Evolutionary conservation across 2,113 vertebrate genomes (phyloP).

Genomic region (Phaethornis superciliosus): DNA sequence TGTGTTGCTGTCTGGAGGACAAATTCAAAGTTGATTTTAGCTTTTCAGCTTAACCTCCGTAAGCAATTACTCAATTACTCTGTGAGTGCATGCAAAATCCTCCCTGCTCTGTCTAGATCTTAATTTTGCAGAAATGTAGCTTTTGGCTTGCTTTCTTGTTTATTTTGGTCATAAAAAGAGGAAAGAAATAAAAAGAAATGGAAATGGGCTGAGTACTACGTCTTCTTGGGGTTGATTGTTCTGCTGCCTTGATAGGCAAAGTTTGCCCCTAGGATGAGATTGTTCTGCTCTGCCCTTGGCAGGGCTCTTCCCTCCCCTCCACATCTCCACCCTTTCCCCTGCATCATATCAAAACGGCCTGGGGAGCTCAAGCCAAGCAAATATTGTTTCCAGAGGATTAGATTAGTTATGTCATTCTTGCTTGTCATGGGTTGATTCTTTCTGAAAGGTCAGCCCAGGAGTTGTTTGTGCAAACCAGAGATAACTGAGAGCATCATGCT

Average conservation of each 20-base stretch:
- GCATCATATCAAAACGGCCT: background rate
- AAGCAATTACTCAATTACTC: background rate
- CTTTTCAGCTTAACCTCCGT: background rate
- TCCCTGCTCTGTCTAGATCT: background rate
- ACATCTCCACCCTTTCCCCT: background rate
- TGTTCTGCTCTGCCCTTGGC: background rate
- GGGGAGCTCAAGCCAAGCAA: background rate
- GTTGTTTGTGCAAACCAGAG: constrained; percentile 21
- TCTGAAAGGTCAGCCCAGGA: background rate
- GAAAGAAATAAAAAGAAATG: background rate
- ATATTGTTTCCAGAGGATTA: background rate
- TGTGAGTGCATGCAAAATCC: background rate
- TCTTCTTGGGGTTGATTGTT: background rate
- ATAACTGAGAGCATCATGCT: background rate
- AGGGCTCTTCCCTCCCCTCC: background rate
- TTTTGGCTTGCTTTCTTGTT: background rate
- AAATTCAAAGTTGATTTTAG: background rate
- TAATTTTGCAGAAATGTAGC: background rate
- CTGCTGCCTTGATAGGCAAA: background rate
- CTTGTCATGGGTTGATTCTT: background rate
- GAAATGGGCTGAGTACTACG: background rate
- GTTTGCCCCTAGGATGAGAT: background rate
- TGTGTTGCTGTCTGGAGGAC: background rate
- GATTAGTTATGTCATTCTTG: background rate
- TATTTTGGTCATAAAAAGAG: background rate